These are phyloP conservation scores for Drosophila jambulina DNA, from an alignment of 1,140 invertebrate genomes.

Conservation along the genomic window DNA sequence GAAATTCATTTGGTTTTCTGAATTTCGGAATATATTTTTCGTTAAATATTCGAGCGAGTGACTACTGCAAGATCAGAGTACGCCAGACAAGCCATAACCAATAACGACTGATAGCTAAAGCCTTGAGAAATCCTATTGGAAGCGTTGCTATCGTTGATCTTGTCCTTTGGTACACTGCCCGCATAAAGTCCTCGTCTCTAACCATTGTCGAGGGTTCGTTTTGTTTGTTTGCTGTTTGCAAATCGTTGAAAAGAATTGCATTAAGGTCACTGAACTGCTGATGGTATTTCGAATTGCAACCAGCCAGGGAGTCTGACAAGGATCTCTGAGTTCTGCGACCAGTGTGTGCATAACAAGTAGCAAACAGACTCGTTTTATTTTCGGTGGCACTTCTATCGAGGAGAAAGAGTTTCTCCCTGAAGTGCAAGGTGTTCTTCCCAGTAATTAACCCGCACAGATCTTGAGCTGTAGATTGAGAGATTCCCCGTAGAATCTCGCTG, in stretches of 20 bases:
- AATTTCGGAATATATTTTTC: constrained; percentile 43
- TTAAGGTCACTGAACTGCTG: constrained; percentile 72
- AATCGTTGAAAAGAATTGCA: constrained; percentile 85
- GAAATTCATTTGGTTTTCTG: constrained; percentile 24
- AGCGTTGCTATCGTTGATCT: constrained; percentile 26
- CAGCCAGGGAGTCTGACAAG: constrained; percentile 24
- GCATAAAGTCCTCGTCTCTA: constrained; percentile 33
- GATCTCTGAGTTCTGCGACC: constrained; percentile 61
- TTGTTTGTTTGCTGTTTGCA: constrained; percentile 83
- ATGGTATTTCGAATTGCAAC: constrained; percentile 2
- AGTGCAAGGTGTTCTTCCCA: constrained; percentile 62
- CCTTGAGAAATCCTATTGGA: constrained; percentile 7
- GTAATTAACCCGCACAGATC: constrained; percentile 39
- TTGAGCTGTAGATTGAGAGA: constrained; percentile 80
- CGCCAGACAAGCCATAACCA: constrained; percentile 35
- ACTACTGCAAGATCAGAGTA: constrained; percentile 61
- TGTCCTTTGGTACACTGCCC: constrained; percentile 53
- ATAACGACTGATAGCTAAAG: constrained; percentile 55
- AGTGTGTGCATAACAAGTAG: constrained; percentile 84
- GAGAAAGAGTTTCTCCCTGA: constrained; percentile 29
- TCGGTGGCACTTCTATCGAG: constrained; percentile 63
- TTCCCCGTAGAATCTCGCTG: constrained; percentile 54
- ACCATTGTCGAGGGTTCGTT: constrained; percentile 72
- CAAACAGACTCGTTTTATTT: constrained; percentile 84
- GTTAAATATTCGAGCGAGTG: constrained; percentile 26